A percentile compares a stretch with the other conserved stretches of the same genome.
phyloP scores from a whole-genome alignment of 2,888 invertebrate genomes.

The Lasioglossum pauxillum region DNA sequence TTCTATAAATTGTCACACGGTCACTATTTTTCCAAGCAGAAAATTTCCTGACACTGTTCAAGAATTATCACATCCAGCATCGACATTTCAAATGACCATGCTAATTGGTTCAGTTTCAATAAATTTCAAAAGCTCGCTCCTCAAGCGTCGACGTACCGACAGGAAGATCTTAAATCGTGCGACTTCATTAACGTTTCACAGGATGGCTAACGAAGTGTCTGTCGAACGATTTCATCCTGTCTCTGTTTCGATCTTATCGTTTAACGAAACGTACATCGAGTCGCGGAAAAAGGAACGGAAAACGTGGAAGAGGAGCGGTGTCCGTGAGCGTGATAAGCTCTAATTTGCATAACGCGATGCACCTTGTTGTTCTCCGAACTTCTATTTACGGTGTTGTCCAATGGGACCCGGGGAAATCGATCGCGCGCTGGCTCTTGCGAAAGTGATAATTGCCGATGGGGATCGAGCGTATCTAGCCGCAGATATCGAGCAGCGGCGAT shows the following conservation, averaged over 20 bases:
- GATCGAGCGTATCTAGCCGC: not conserved
- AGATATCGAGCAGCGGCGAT: not conserved
- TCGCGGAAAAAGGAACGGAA: not conserved
- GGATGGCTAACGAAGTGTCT: not conserved
- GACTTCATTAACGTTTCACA: conserved; percentile 17
- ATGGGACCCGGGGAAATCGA: conserved; percentile 23
- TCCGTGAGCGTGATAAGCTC: conserved; percentile 19
- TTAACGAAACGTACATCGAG: conserved; percentile 30
- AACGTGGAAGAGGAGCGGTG: conserved; percentile 4
- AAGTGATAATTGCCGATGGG: conserved; percentile 9
- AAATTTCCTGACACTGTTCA: not conserved
- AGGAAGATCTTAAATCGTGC: conserved; percentile 1
- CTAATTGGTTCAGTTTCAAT: not conserved
- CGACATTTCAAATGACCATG: not conserved
- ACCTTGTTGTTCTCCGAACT: conserved; percentile 8
- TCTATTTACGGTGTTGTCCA: not conserved
- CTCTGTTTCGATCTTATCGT: conserved; percentile 32
- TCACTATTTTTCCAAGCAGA: not conserved
- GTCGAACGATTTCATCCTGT: conserved; percentile 5
- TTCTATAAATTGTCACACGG: not conserved
- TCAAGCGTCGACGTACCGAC: not conserved
- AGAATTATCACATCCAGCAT: not conserved
- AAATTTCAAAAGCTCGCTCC: not conserved
- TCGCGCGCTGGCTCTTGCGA: not conserved
- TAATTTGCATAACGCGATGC: conserved; percentile 46